Percentiles rank a stretch among this genome's conserved stretches.
Evolutionary conservation across 2,113 vertebrate species (phyloP).

Genomic region (Myotis lucifugus): DNA sequence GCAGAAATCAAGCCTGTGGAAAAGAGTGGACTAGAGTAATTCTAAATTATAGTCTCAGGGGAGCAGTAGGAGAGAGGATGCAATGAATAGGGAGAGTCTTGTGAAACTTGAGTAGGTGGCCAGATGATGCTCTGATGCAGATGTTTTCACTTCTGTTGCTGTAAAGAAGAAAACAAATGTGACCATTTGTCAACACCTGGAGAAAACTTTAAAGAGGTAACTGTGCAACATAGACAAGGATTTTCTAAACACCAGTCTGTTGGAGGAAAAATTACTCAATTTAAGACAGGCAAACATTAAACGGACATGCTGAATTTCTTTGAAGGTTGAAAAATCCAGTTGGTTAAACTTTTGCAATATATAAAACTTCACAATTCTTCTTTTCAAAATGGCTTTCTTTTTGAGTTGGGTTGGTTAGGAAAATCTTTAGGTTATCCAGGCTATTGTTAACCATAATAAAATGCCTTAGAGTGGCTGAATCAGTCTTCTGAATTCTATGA

Average conservation of each 20-base stretch:
- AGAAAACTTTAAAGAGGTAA: slow-evolving; percentile 69
- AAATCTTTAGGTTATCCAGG: slow-evolving; percentile 28
- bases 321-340: slow-evolving; percentile 46
- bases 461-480: not conserved
- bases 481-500: slow-evolving; percentile 17
- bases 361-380: slow-evolving; percentile 64
- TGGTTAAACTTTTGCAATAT: slow-evolving; percentile 61
- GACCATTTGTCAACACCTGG: slow-evolving; percentile 69
- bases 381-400: slow-evolving; percentile 40
- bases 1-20: not conserved
- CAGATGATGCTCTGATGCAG: not conserved
- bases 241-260: slow-evolving; percentile 60
- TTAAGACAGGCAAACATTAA: slow-evolving; percentile 63
- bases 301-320: slow-evolving; percentile 29
- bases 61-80: not conserved
- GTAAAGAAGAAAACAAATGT: not conserved
- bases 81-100: not conserved
- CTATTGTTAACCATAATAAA: not conserved
- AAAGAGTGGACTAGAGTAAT: not conserved
- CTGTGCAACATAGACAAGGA: slow-evolving; percentile 48
- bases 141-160: not conserved
- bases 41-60: not conserved
- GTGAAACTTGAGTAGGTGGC: not conserved
- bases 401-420: not conserved
- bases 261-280: slow-evolving; percentile 27